phyloP scores from a whole-genome alignment of 1,140 invertebrate species.

The Thereuonema tuberculata region DNA sequence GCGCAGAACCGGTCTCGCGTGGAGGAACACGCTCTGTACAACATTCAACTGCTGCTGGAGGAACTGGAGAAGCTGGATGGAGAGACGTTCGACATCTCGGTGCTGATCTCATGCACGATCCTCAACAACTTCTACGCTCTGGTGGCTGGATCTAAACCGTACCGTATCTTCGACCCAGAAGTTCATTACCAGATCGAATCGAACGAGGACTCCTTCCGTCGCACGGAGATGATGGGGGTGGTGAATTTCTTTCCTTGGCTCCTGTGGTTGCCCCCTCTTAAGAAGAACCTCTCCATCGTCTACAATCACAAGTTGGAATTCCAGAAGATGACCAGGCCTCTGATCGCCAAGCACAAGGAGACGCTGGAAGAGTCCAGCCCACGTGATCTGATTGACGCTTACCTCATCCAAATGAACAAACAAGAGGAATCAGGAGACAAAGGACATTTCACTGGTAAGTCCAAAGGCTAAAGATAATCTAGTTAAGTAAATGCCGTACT shows the following conservation, averaged over 20 bases:
- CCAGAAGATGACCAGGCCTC: slow-evolving; percentile 38
- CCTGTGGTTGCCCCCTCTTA: slow-evolving; percentile 38
- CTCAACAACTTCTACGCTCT: slow-evolving; percentile 1
- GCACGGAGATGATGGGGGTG: slow-evolving; percentile 27
- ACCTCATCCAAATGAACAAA: slow-evolving; percentile 67
- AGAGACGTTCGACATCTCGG: not conserved
- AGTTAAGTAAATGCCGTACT: too few relatives aligned
- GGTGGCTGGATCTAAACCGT: not conserved
- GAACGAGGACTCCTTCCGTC: not conserved
- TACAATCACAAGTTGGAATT: slow-evolving; percentile 52
- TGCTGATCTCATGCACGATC: not conserved
- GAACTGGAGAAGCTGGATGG: slow-evolving; percentile 25
- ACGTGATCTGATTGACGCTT: slow-evolving; percentile 70
- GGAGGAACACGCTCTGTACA: slow-evolving; percentile 47
- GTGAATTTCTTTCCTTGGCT: not conserved
- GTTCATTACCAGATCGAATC: not conserved
- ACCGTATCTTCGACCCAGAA: not conserved
- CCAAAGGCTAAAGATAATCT: too few relatives aligned
- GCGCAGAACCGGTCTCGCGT: slow-evolving; percentile 43
- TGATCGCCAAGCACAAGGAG: slow-evolving; percentile 59
- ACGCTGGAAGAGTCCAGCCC: slow-evolving; percentile 58
- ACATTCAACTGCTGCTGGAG: slow-evolving; percentile 24
- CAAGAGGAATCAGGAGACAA: slow-evolving; percentile 55
- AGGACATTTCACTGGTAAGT: not conserved
- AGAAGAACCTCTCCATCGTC: slow-evolving; percentile 28